phyloP scores from a whole-genome alignment of 30 jellyfish, hydroid and myxozoan species.

The Nemopilema nomurai region DNA sequence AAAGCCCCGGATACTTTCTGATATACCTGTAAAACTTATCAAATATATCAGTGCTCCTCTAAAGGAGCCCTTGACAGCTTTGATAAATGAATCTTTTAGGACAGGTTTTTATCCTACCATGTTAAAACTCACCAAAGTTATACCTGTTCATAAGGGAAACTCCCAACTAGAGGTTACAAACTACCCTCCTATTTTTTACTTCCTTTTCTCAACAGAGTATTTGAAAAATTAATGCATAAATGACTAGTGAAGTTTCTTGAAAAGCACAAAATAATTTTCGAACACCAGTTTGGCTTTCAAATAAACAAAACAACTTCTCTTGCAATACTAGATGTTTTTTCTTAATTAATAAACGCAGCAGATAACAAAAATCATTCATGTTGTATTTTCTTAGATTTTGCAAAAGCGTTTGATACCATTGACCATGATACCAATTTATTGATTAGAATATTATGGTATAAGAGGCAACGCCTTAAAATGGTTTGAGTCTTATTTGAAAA shows the following conservation, averaged over 20 bases:
- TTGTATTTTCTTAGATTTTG: conserved; percentile 15
- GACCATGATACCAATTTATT: conserved; percentile 3
- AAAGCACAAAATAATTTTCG: not conserved
- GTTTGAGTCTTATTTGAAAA: too few relatives aligned
- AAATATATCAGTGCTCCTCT: not conserved
- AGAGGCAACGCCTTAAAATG: too few relatives aligned
- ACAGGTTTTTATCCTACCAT: not conserved
- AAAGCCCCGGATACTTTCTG: not conserved
- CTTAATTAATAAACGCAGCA: not conserved
- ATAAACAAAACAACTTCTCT: conserved; percentile 16
- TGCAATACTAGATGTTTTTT: conserved; percentile 5
- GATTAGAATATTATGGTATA: conserved; percentile 15
- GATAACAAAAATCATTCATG: conserved; percentile 9
- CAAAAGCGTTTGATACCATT: conserved; percentile 32
- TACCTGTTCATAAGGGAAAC: not conserved
- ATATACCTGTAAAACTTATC: not conserved
- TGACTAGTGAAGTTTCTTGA: conserved; percentile 3
- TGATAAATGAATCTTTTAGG: not conserved
- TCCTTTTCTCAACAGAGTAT: conserved; percentile 6
- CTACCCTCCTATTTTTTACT: conserved; percentile 2
- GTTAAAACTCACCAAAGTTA: not conserved
- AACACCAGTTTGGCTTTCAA: conserved; percentile 17
- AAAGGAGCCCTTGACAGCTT: not conserved
- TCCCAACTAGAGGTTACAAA: not conserved
- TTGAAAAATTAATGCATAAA: conserved; percentile 14